phyloP scores from a whole-genome alignment of 1,140 invertebrate genomes.

The Gonatopus flavifemur region DNA sequence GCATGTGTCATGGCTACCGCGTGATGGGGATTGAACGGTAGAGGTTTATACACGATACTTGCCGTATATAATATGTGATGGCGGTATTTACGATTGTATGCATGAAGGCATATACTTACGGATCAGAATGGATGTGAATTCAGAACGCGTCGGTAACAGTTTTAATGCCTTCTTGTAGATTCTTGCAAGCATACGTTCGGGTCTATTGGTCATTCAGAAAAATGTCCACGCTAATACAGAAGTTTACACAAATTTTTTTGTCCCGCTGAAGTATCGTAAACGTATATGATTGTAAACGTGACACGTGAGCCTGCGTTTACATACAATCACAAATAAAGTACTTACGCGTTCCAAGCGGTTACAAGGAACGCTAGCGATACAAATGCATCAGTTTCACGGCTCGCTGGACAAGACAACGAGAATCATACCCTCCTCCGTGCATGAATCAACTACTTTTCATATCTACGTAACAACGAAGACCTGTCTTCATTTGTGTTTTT shows the following conservation, averaged over 20 bases:
- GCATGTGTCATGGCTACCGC: too few relatives aligned
- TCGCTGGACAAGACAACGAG: slow-evolving; percentile 51
- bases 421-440: slow-evolving; percentile 47
- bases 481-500: too few relatives aligned
- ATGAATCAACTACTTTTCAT: slow-evolving; percentile 55
- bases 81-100: slow-evolving; percentile 34
- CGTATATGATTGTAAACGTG: slow-evolving; percentile 3
- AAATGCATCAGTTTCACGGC: slow-evolving; percentile 58
- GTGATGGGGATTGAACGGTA: too few relatives aligned
- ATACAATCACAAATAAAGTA: slow-evolving; percentile 8
- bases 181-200: slow-evolving; percentile 15
- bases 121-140: slow-evolving; percentile 33
- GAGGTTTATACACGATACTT: too few relatives aligned
- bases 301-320: slow-evolving; percentile 1
- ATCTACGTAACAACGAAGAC: slow-evolving; percentile 56
- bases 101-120: slow-evolving; percentile 27
- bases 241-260: not conserved
- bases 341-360: slow-evolving; percentile 14
- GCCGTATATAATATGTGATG: too few relatives aligned
- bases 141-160: slow-evolving; percentile 44
- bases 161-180: slow-evolving; percentile 40
- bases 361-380: slow-evolving; percentile 38
- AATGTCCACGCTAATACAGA: slow-evolving; percentile 5
- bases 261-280: not conserved
- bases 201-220: slow-evolving; percentile 24